Evolutionary conservation across 2,797 vertebrate genomes (phyloP), one percentile per base, ranked within the genome.

Genomic region (Alfaro cultratus): DNA sequence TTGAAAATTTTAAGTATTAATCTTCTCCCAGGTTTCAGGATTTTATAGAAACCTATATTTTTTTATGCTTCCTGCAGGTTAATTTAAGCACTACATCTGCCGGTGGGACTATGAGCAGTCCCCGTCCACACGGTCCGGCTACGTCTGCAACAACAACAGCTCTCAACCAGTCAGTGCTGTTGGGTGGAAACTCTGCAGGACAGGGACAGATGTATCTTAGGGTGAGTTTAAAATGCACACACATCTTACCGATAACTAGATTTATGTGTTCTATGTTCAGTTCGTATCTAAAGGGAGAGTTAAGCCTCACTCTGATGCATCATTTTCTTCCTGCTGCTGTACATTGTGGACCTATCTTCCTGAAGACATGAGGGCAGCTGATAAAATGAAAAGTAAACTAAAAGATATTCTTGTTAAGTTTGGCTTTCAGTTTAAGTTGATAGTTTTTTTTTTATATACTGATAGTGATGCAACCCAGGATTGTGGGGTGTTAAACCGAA

Each of bases 131-230:
- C 3, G 95, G 95, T 29, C 93, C 95, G 0, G 90, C 89, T 51
- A 95, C 95, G 13, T 97, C 97, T 53, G 97, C 97, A 57, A 95
- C 97, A 0, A 96, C 97, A 62, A 97, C 97, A 1, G 96, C 97
- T 36, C 95, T 99, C 83, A 99, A 97, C 0, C 98, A 99, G 75
- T 98, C 98, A 7, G 97, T 99, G 88, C 92, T 99, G 31, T 96
- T 99, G 73, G 97, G 98, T 49, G 97, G 97, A 73, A 96, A 97
- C 91, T 96, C 97, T 31, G 95, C 98, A 1, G 98, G 97, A 0
- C 98, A 98, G 90, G 97, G 98, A 31, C 98, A 99, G 94, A 99
- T 99, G 98, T 99, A 98, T 88, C 96, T 99, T 71, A 96, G 98
- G 94, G 98, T 99, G 95, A 96, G 98, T 94, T 78, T 12, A n/a